Percentiles rank a stretch among this genome's conserved stretches.
Evolutionary conservation across 2,888 invertebrate species (phyloP).

Genomic region (Phanerotoma sp.): DNA sequence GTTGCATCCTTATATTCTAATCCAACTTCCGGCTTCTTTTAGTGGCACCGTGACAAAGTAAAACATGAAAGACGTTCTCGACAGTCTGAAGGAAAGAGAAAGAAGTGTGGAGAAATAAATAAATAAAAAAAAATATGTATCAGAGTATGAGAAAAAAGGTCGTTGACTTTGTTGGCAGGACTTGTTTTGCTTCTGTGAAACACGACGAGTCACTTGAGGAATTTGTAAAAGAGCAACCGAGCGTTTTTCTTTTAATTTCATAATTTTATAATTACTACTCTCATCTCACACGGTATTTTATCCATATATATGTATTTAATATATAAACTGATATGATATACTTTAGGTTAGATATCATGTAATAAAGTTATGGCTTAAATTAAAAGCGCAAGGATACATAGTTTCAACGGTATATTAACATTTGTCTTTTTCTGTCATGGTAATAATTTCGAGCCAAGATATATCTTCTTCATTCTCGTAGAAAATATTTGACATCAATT

Average conservation of each 20-base stretch:
- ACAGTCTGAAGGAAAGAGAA: not conserved
- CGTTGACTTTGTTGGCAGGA: slow-evolving; percentile 9
- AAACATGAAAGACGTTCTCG: not conserved
- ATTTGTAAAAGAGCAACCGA: not conserved
- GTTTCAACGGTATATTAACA: too few relatives aligned
- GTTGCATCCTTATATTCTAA: slow-evolving; percentile 4
- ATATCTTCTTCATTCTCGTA: too few relatives aligned
- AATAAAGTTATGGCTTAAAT: not conserved
- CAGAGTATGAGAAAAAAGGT: slow-evolving; percentile 8
- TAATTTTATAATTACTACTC: not conserved
- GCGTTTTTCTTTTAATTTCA: not conserved
- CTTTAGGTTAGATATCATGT: not conserved
- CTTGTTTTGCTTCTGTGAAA: slow-evolving; percentile 8
- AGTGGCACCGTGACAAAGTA: not conserved
- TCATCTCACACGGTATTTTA: too few relatives aligned
- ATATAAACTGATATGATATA: too few relatives aligned
- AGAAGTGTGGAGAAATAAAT: not conserved
- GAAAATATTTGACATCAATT: not conserved
- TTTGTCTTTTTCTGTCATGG: too few relatives aligned
- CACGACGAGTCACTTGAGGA: not conserved
- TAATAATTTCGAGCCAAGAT: too few relatives aligned
- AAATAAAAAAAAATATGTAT: slow-evolving; percentile 10
- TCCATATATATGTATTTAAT: too few relatives aligned
- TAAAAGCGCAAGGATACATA: too few relatives aligned
- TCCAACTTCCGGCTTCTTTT: slow-evolving; percentile 8